Base-by-base conservation (phyloP, 2,888 invertebrate genomes). In the Oligia fasciuncula region DNA sequence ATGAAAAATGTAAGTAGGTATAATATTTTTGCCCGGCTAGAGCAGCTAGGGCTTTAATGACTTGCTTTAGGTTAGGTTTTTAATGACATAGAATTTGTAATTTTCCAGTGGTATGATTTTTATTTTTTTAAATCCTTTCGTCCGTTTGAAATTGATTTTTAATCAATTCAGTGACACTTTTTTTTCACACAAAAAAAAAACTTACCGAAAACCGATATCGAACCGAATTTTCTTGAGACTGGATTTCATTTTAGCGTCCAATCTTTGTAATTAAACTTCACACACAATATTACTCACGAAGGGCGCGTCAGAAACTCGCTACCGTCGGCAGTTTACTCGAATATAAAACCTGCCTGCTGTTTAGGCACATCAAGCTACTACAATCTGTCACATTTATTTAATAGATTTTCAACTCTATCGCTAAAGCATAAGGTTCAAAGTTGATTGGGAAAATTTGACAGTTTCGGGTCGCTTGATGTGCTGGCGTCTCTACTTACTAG, bases 181-280 rank as follows among this genome's bases (percentile, higher is more conserved):
- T 13, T 60, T n/a, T n/a, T 13, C 9, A 70, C 14, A 49, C 14
- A 69, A 29, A 60, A 72, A 73, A 14, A 14, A 14, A n/a, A 76
- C 84, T 86, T 43, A 85, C 87, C 76, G 51, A 2, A 73, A 46
- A 67, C 60, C 51, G 4, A 40, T 23, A 35, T 75, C 69, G 13
- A 83, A 77, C 13, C 72, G 65, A 67, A 67, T 79, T 75, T 69
- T 86, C 54, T 86, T 86, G 17, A 69, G 51, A 70, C 72, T 68
- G 0, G 62, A 60, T 72, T 79, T 79, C 84, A 86, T 86, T 66
- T 63, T 67, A 1, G 3, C 8, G 6, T 40, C 5, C 17, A 69
- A 68, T 29, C 14, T n/a, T 57, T 57, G 9, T 57, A 57, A 57
- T 57, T 57, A 57, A 69, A 63, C 11, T 69, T 65, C 40, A 62